Evolutionary conservation across 2,888 invertebrate genomes (phyloP).

Genomic region (Venusia cambrica): DNA sequence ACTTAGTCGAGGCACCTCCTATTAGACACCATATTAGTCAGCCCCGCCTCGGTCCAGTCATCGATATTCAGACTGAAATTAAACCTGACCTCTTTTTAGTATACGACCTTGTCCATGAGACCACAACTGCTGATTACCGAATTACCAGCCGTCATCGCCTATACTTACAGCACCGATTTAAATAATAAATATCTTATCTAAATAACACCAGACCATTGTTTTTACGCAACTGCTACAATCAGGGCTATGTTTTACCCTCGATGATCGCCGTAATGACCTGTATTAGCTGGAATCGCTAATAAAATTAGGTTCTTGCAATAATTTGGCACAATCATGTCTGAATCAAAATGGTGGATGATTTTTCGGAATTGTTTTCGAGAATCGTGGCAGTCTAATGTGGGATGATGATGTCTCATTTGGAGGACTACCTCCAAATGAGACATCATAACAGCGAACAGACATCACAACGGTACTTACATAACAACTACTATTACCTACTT

Average conservation of each 20-base stretch:
- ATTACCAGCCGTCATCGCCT: slow-evolving; percentile 69
- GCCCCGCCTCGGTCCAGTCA: slow-evolving; percentile 14
- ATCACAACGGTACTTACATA: no score
- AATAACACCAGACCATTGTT: slow-evolving; percentile 74
- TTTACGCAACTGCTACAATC: slow-evolving; percentile 10
- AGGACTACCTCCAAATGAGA: no score
- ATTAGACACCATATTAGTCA: slow-evolving; percentile 13
- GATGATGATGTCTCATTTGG: no score
- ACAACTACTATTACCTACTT: no score
- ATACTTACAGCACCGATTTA: slow-evolving; percentile 77
- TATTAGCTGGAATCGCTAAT: slow-evolving; percentile 74
- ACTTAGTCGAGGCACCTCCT: slow-evolving; percentile 17
- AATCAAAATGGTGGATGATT: slow-evolving; percentile 57
- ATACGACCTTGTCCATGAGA: slow-evolving; percentile 72
- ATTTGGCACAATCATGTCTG: slow-evolving; percentile 68
- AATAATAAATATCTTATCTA: slow-evolving; percentile 80
- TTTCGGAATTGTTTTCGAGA: slow-evolving; percentile 45
- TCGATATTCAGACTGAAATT: slow-evolving; percentile 45
- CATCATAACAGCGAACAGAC: no score
- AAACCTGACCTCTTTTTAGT: slow-evolving; percentile 60
- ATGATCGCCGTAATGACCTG: slow-evolving; percentile 65
- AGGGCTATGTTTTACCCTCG: slow-evolving; percentile 45
- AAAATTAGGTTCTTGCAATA: slow-evolving; percentile 70
- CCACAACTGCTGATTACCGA: slow-evolving; percentile 75
- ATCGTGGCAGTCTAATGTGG: slow-evolving; percentile 35